Conservation (phyloP, 2,888 invertebrate species). For the Ametastegia equiseti region DNA sequence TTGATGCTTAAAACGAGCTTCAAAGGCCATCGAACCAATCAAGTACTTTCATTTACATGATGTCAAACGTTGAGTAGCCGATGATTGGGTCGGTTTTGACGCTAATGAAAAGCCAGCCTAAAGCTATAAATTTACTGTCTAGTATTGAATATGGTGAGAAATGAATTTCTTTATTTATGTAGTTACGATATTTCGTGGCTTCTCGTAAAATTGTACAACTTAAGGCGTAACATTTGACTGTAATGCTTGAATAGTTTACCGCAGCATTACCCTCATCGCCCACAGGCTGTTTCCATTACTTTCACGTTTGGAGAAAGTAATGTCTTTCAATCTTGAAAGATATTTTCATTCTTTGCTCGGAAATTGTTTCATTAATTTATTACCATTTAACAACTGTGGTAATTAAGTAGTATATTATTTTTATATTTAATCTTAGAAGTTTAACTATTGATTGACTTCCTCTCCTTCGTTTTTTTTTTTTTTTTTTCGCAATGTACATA, state of each 20-base stretch:
- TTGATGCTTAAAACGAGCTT: too few species aligned
- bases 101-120: too few species aligned
- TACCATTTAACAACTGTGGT: neutral
- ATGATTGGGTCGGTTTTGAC: too few species aligned
- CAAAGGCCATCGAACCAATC: too few species aligned
- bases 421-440: neutral
- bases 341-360: neutral
- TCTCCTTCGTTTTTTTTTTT: neutral
- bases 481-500: conserved; percentile 14
- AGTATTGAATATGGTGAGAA: conserved; percentile 59
- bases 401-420: neutral
- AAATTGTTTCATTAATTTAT: neutral
- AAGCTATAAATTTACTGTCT: conserved; percentile 48
- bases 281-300: neutral
- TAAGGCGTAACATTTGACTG: conserved; percentile 43
- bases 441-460: neutral
- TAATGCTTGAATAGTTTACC: conserved; percentile 34
- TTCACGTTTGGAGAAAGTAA: neutral
- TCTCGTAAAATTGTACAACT: neutral
- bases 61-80: too few species aligned
- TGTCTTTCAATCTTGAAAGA: neutral
- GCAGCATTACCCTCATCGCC: neutral
- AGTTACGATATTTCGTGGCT: conserved; percentile 5
- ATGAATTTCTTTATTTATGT: conserved; percentile 57
- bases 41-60: too few species aligned